Conservation (phyloP, 2,888 invertebrate species). For the Scrobipalpa costella region DNA sequence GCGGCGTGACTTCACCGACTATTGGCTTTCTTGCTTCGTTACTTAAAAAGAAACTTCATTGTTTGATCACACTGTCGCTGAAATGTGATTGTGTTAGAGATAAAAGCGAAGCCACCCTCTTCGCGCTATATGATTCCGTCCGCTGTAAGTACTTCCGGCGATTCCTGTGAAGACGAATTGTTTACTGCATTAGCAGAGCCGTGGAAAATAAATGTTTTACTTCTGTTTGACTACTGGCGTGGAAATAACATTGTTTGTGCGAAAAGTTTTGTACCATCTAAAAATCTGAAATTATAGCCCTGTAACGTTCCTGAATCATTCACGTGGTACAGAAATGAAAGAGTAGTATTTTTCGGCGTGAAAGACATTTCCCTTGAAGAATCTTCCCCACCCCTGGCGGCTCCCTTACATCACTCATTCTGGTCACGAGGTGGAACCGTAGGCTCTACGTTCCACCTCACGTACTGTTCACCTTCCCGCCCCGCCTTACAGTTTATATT, state of each 20-base stretch:
- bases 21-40: slow-evolving; percentile 33
- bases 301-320: too few relatives aligned
- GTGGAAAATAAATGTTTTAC: slow-evolving; percentile 8
- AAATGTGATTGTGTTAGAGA: slow-evolving; percentile 25
- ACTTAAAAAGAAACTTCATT: slow-evolving; percentile 23
- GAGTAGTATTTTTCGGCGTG: slow-evolving; percentile 44
- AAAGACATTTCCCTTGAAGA: slow-evolving; percentile 44
- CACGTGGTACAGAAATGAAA: slow-evolving; percentile 24
- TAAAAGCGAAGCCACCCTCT: slow-evolving; percentile 22
- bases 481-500: slow-evolving; percentile 15
- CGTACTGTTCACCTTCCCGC: slow-evolving; percentile 18
- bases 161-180: slow-evolving; percentile 21
- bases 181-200: neutral
- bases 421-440: slow-evolving; percentile 44
- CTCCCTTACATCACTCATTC: slow-evolving; percentile 49
- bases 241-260: neutral
- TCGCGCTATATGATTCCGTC: slow-evolving; percentile 18
- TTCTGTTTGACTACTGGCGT: neutral
- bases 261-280: neutral
- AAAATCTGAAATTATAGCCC: too few relatives aligned
- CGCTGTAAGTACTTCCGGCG: slow-evolving; percentile 14
- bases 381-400: slow-evolving; percentile 36
- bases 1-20: slow-evolving; percentile 23
- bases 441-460: neutral
- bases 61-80: slow-evolving; percentile 21